Conservation (phyloP, 2,113 vertebrate species). For the Cryptomyrus ogoouensis region DNA sequence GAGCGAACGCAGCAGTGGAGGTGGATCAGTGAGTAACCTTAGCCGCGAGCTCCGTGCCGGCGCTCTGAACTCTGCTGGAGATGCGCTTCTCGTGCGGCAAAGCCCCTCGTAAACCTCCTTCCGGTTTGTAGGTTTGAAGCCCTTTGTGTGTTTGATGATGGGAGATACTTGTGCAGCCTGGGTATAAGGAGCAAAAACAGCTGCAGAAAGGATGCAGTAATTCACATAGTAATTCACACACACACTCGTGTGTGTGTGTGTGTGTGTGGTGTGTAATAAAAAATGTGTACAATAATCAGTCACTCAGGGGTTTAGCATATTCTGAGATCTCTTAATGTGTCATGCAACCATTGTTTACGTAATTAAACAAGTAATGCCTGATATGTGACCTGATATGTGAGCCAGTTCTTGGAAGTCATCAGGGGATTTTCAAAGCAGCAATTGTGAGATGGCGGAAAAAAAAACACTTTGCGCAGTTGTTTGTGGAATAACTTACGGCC, state of each 20-base stretch:
- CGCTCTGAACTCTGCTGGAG: neutral
- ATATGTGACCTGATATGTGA: neutral
- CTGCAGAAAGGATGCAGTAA: neutral
- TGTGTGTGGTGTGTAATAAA: neutral
- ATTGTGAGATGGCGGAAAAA: neutral
- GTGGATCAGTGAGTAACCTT: conserved; percentile 71
- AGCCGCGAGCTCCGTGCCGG: neutral
- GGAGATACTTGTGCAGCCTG: neutral
- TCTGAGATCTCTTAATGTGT: neutral
- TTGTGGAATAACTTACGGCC: neutral
- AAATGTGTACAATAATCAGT: neutral
- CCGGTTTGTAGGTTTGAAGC: neutral
- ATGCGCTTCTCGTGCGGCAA: neutral
- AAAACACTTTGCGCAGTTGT: neutral
- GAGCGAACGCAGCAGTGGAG: conserved; percentile 92
- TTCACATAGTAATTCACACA: neutral
- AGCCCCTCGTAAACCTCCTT: neutral
- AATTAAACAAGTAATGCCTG: neutral
- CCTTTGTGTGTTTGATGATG: neutral
- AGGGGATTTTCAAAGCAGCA: neutral
- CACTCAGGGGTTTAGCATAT: neutral
- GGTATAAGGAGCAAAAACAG: neutral
- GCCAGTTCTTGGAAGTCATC: neutral
- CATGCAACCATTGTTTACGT: neutral
- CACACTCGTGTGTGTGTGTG: too few species aligned